Percentiles rank a stretch among this genome's conserved stretches.
These are phyloP conservation scores for Dinocampus coccinellae DNA, from an alignment of 2,888 invertebrate species.

Conservation along the genomic window DNA sequence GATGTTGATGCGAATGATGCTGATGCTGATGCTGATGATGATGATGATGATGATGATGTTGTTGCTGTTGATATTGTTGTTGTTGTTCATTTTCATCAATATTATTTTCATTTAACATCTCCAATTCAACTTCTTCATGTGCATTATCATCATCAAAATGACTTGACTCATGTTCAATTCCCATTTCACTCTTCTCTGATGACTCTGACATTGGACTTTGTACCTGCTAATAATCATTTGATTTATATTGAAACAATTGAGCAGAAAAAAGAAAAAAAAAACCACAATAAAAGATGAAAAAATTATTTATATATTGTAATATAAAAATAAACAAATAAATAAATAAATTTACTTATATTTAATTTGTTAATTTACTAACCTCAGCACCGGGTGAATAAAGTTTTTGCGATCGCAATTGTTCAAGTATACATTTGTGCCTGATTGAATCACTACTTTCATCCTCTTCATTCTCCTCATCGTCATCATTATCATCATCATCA, in stretches of 20 bases:
- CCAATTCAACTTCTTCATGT: conserved; percentile 51
- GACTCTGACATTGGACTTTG: conserved; percentile 66
- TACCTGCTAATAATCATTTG: conserved; percentile 49
- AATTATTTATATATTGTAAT: background rate
- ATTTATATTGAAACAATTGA: background rate
- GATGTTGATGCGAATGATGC: too few species aligned
- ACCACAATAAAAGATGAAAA: background rate
- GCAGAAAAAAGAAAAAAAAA: background rate
- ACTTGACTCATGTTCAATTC: conserved; percentile 48
- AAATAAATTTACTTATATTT: too few species aligned
- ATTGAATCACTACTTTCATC: conserved; percentile 65
- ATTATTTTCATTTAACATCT: conserved; percentile 53
- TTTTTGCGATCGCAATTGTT: conserved; percentile 64
- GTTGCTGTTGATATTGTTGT: background rate
- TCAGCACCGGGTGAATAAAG: conserved; percentile 64
- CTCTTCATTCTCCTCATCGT: background rate
- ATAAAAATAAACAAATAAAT: background rate
- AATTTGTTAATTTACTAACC: conserved; percentile 49
- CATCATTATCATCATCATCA: background rate
- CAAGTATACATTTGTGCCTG: conserved; percentile 65
- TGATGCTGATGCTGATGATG: too few species aligned
- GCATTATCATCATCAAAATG: conserved; percentile 42
- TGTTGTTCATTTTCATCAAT: conserved; percentile 45
- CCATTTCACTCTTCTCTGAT: conserved; percentile 62
- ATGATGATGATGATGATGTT: too few species aligned